These are phyloP conservation scores for Clupea harengus DNA, from an alignment of 2,113 vertebrate genomes.

Conservation along the genomic window DNA sequence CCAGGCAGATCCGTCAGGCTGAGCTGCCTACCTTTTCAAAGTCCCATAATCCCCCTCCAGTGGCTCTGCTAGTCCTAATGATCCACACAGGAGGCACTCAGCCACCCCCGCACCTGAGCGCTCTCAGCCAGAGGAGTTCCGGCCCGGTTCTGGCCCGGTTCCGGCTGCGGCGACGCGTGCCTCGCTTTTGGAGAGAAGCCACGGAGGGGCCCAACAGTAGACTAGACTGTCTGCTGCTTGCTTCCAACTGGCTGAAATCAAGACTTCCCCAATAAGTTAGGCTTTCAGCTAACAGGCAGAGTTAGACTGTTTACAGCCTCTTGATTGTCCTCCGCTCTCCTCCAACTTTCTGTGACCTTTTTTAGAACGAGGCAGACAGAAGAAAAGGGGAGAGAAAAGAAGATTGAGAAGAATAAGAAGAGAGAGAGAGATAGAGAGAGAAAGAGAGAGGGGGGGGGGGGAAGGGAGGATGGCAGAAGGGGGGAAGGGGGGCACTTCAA, in stretches of 20 bases:
- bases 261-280: conserved; percentile 5
- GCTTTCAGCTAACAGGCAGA: not conserved
- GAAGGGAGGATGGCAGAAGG: not conserved
- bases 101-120: conserved; percentile 21
- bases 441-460: not conserved
- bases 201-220: no score
- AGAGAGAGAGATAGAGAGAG: not conserved
- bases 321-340: conserved; percentile 3
- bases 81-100: conserved; percentile 59
- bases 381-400: not conserved
- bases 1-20: conserved; percentile 33
- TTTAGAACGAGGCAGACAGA: not conserved
- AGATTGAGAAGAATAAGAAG: not conserved
- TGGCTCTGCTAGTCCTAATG: conserved; percentile 70
- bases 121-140: not conserved
- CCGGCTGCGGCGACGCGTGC: not conserved
- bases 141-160: conserved; percentile 14
- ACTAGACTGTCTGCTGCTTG: not conserved
- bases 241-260: not conserved
- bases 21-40: conserved; percentile 51
- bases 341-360: not conserved
- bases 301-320: conserved; percentile 11
- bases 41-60: conserved; percentile 70
- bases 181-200: not conserved
- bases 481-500: not conserved